Conservation (phyloP, 2,888 invertebrate genomes). For the Drosophila subquinaria region DNA sequence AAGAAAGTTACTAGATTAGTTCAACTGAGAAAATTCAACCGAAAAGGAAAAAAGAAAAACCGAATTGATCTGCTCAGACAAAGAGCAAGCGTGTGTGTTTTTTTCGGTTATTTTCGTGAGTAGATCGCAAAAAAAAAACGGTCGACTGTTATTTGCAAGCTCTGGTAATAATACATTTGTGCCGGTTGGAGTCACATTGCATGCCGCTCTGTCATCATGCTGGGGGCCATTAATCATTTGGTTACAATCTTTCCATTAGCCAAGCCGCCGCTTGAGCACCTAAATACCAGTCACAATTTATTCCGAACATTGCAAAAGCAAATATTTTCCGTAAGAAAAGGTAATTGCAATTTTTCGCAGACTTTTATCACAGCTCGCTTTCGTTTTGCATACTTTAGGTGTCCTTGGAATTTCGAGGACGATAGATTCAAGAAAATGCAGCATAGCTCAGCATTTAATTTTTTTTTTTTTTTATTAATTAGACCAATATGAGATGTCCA, state of each 20-base stretch:
- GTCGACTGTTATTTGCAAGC: too few species aligned
- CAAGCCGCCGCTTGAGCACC: slow-evolving; percentile 42
- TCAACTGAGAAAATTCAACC: too few species aligned
- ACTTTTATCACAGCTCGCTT: slow-evolving; percentile 51
- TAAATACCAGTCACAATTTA: slow-evolving; percentile 67
- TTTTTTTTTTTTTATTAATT: slow-evolving; percentile 53
- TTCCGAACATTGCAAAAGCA: slow-evolving; percentile 44
- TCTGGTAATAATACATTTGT: too few species aligned
- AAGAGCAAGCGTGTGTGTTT: too few species aligned
- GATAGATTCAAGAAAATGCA: slow-evolving; percentile 16
- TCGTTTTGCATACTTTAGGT: slow-evolving; percentile 27
- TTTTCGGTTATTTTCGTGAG: too few species aligned
- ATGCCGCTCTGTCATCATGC: slow-evolving; percentile 65
- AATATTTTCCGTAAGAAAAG: slow-evolving; percentile 34
- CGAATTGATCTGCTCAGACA: too few species aligned
- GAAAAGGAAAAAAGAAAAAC: too few species aligned
- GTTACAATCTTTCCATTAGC: slow-evolving; percentile 67
- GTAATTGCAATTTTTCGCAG: slow-evolving; percentile 55
- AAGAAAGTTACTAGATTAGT: too few species aligned
- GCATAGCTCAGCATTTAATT: slow-evolving; percentile 34
- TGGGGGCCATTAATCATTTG: slow-evolving; percentile 63
- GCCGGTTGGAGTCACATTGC: slow-evolving; percentile 37
- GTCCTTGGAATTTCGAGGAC: slow-evolving; percentile 20
- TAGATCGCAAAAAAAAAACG: too few species aligned
- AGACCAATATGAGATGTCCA: slow-evolving; percentile 59